Conservation (phyloP, 2,797 vertebrate genomes). For the Poecilia gillii region DNA sequence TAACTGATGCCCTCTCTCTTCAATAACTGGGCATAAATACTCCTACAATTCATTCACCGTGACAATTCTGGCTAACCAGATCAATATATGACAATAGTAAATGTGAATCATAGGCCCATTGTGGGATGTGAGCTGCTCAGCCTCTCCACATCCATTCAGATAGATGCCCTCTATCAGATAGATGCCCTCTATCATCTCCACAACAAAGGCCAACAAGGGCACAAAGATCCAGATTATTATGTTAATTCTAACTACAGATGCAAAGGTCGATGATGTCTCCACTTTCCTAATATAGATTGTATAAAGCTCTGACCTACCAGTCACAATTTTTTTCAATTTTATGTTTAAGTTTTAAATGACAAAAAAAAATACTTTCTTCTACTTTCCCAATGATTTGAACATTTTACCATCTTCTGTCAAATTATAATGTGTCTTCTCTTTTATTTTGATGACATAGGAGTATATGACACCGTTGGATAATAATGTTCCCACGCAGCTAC, state of each 20-base stretch:
- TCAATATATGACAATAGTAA: background rate
- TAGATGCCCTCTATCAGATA: conserved; percentile 2
- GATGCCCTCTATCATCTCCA: background rate
- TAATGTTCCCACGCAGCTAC: background rate
- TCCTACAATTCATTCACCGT: background rate
- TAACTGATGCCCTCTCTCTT: conserved; percentile 5
- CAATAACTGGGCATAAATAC: background rate
- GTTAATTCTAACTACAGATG: background rate
- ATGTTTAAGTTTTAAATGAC: background rate
- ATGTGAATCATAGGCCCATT: conserved; percentile 2
- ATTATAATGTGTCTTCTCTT: background rate
- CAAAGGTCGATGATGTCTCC: background rate
- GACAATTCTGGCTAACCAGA: background rate
- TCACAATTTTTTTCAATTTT: background rate
- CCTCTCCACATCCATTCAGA: conserved; percentile 1
- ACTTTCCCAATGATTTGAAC: background rate
- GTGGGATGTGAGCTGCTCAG: background rate
- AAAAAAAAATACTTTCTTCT: background rate
- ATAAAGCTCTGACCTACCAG: background rate
- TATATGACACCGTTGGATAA: background rate
- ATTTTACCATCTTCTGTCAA: background rate
- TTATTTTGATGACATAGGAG: background rate
- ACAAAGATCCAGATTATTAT: conserved; percentile 1
- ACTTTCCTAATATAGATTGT: background rate
- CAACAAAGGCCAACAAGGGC: background rate